These are phyloP conservation scores for Achlya flavicornis DNA, from an alignment of 2,888 invertebrate species.

Conservation along the genomic window DNA sequence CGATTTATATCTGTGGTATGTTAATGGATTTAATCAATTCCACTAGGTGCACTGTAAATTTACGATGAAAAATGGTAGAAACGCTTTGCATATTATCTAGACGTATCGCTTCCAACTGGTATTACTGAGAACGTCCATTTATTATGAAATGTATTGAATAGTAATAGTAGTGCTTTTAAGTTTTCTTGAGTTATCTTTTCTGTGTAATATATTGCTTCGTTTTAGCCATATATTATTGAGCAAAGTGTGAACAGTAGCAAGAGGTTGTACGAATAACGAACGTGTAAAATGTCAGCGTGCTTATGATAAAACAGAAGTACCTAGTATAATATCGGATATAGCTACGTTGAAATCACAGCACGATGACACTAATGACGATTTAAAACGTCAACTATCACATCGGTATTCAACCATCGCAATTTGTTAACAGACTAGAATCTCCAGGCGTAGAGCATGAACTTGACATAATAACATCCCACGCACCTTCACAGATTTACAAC, in stretches of 20 bases:
- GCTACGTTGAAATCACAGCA: background rate
- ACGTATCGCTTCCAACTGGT: constrained; percentile 41
- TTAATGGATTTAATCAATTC: constrained; percentile 68
- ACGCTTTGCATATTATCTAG: constrained; percentile 53
- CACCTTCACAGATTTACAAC: constrained; percentile 43
- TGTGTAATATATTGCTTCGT: constrained; percentile 27
- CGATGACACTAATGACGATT: constrained; percentile 2
- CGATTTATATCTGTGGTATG: constrained; percentile 63
- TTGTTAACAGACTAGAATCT: constrained; percentile 41
- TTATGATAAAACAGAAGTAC: background rate
- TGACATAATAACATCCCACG: constrained; percentile 43
- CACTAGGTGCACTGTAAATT: constrained; percentile 41
- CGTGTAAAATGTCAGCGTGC: background rate
- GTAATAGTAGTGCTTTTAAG: constrained; percentile 38
- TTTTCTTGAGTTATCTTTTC: constrained; percentile 31
- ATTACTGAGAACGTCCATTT: constrained; percentile 38
- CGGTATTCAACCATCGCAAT: constrained; percentile 30
- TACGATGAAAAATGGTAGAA: constrained; percentile 60
- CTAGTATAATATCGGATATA: background rate
- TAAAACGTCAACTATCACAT: constrained; percentile 13
- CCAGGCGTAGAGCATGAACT: constrained; percentile 41
- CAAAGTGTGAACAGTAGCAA: background rate
- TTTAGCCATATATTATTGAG: constrained; percentile 8
- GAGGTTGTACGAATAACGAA: background rate
- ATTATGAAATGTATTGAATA: constrained; percentile 37